A percentile compares a stretch with the other conserved stretches of the same genome.
These are phyloP conservation scores for Ectemnius cavifrons DNA, from an alignment of 2,888 invertebrate species.

Conservation along the genomic window DNA sequence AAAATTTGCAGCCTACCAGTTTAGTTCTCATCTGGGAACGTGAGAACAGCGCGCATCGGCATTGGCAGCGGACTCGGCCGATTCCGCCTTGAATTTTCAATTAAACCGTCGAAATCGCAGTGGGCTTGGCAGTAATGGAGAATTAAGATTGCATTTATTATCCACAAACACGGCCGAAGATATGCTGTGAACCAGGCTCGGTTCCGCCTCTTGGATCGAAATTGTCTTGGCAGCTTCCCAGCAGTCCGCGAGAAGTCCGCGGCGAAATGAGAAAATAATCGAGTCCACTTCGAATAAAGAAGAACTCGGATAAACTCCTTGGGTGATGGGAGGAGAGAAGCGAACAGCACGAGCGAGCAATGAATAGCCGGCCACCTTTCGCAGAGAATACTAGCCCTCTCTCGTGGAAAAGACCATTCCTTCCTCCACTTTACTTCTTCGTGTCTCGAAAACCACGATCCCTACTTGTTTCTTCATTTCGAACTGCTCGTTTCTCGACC, in stretches of 20 bases:
- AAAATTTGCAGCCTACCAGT: no score
- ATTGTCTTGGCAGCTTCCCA: slow-evolving; percentile 66
- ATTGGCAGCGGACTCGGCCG: not conserved
- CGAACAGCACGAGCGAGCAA: slow-evolving; percentile 6
- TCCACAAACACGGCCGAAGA: slow-evolving; percentile 20
- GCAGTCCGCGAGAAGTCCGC: slow-evolving; percentile 35
- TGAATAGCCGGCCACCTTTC: slow-evolving; percentile 30
- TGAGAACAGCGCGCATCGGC: no score
- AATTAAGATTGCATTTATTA: slow-evolving; percentile 67
- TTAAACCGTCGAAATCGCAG: slow-evolving; percentile 37
- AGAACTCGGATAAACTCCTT: slow-evolving; percentile 56
- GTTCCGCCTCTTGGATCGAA: slow-evolving; percentile 36
- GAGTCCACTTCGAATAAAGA: slow-evolving; percentile 65
- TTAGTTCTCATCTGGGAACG: no score
- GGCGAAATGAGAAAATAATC: slow-evolving; percentile 69
- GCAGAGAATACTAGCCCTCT: not conserved
- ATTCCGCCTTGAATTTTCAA: slow-evolving; percentile 28
- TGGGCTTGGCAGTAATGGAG: slow-evolving; percentile 17
- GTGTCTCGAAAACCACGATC: slow-evolving; percentile 8
- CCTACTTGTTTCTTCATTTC: slow-evolving; percentile 3
- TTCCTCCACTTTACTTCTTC: not conserved
- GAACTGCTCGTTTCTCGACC: not conserved
- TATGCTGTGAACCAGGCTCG: slow-evolving; percentile 4
- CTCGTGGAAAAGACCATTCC: not conserved
- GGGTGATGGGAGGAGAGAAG: slow-evolving; percentile 2